Evolutionary conservation across 2,113 vertebrate genomes (phyloP), one percentile per base, ranked within the genome.

Genomic region (Paramormyrops kingsleyae): DNA sequence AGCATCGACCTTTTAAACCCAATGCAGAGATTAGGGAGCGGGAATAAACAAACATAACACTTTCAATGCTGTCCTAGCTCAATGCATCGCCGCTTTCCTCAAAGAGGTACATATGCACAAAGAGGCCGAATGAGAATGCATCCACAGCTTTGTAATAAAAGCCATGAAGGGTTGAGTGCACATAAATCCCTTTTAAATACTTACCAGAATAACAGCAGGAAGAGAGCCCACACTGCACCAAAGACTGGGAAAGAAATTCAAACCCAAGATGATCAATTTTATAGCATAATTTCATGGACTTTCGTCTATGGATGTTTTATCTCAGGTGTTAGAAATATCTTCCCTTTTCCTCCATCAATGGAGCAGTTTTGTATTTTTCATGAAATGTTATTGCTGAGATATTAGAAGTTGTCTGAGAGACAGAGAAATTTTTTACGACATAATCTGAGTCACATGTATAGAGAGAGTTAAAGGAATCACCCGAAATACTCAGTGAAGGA

Each of bases 121-220:
- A 87, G 85, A 27, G 47, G 5, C 85, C n/a, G 17, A 87, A 87
- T 35, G 50, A 87, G 50, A 87, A 56, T 6, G 27, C 31, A 56
- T 24, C 49, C 8, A 3, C 5, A 15, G 47, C 85, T 19, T 56
- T 53, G 50, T 87, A 87, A 87, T 56, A 87, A 53, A 87, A 50
- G 85, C 85, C 15, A 39, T 53, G 50, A 56, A 87, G 50, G 85
- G 31, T n/a, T 87, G 85, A 53, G 27, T 17, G 49, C 27, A 56
- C 85, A 87, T 87, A 53, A 87, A 50, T 87, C 27, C 50, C 85
- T 39, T 53, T 50, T 47, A 86, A 86, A 86, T 86, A 24, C 46
- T 50, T 15, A 10, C n/a, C 27, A 47, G 21, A 15, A 5, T 2
- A 49, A 46, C 42, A 31, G 47, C 44, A 50, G 84, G 84, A 15